Evolutionary conservation across 2,797 vertebrate species (phyloP).

Genomic region (Naso thynnoides): DNA sequence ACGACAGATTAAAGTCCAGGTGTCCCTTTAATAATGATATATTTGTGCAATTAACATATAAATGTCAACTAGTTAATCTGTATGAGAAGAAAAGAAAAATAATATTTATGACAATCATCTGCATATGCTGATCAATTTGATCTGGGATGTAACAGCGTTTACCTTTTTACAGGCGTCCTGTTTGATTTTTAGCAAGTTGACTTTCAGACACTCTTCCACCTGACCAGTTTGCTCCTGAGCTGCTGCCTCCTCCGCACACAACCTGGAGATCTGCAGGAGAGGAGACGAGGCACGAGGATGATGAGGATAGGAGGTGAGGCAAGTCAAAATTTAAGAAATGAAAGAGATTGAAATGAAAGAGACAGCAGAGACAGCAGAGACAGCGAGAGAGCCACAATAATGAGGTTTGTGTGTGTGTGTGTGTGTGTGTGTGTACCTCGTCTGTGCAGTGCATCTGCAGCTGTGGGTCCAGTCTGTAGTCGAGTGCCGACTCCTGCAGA

Average conservation of each 20-base stretch:
- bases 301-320: background rate
- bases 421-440: conserved; percentile 82
- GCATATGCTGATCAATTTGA: too few relatives aligned
- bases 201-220: conserved; percentile 97
- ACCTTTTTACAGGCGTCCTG: conserved; percentile 94
- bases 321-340: background rate
- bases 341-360: background rate
- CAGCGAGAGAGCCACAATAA: too few relatives aligned
- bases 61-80: too few relatives aligned
- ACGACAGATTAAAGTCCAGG: too few relatives aligned
- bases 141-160: too few relatives aligned
- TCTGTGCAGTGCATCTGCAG: conserved; percentile 95
- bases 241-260: conserved; percentile 96
- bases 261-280: conserved; percentile 87
- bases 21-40: too few relatives aligned
- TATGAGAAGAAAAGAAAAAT: too few relatives aligned
- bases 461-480: conserved; percentile 96
- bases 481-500: conserved; percentile 95
- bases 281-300: background rate
- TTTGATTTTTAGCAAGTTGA: conserved; percentile 95
- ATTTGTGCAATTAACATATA: too few relatives aligned
- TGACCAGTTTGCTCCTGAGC: conserved; percentile 98
- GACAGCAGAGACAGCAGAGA: background rate
- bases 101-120: too few relatives aligned
- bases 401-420: background rate